Percentiles rank a stretch among this genome's conserved stretches.
Conservation (phyloP, 2,888 invertebrate species). For the Capitulum mitella region DNA sequence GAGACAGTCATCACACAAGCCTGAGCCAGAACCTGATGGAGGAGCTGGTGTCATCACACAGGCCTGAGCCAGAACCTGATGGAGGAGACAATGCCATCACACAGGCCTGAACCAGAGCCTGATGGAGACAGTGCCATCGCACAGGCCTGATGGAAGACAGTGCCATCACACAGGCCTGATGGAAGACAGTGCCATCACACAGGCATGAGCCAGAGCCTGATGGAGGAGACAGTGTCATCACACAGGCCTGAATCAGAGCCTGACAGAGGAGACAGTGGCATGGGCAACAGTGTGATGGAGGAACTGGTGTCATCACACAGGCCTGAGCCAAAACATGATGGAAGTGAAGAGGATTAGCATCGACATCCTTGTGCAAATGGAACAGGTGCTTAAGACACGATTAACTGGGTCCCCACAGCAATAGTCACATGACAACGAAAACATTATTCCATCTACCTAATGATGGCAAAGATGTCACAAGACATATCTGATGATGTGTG, state of each 20-base stretch:
- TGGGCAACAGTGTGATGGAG: no score
- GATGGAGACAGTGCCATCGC: not conserved
- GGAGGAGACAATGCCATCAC: not conserved
- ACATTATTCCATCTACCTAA: no score
- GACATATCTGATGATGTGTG: no score
- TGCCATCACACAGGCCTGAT: not conserved
- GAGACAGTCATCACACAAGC: not conserved
- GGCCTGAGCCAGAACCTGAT: constrained; percentile 34
- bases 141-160: not conserved
- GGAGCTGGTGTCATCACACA: not conserved
- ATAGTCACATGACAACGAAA: no score
- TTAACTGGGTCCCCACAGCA: no score
- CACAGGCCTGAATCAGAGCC: constrained; percentile 48
- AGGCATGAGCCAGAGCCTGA: not conserved
- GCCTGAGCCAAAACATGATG: no score
- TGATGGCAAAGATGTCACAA: no score
- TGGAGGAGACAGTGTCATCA: constrained; percentile 38
- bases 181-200: no score
- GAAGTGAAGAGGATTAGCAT: no score
- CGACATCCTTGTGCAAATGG: no score
- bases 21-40: not conserved
- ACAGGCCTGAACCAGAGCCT: not conserved
- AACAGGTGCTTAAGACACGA: no score
- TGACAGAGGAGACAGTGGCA: constrained; percentile 35
- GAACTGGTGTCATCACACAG: constrained; percentile 22